Conservation (phyloP, 2,888 invertebrate species). For the Chrysina gloriosa region DNA sequence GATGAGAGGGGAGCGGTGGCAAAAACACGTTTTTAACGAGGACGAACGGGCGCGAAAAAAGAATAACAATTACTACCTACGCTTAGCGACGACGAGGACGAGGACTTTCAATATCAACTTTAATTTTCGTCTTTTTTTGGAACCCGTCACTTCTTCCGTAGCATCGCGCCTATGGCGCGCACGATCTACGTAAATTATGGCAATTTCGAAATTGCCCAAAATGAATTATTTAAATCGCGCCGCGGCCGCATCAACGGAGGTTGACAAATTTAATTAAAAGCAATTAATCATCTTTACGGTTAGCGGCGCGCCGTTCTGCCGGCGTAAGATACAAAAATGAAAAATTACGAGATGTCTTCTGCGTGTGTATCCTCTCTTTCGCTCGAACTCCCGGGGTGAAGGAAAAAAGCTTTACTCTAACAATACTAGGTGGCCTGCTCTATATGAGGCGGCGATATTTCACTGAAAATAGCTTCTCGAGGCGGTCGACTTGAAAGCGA, state of each 20-base stretch:
- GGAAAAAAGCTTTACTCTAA: constrained; percentile 15
- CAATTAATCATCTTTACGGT: constrained; percentile 42
- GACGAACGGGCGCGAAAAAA: background rate
- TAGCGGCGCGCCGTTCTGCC: background rate
- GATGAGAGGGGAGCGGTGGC: background rate
- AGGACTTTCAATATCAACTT: constrained; percentile 31
- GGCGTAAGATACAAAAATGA: constrained; percentile 36
- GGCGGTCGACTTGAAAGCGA: constrained; percentile 11
- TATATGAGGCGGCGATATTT: constrained; percentile 46
- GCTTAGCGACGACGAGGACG: constrained; percentile 10
- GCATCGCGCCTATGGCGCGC: background rate
- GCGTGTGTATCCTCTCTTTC: constrained; percentile 5
- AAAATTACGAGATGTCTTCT: constrained; percentile 20
- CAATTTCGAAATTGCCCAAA: constrained; percentile 31
- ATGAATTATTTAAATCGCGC: constrained; percentile 29
- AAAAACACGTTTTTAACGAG: constrained; percentile 17
- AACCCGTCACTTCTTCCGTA: too few species aligned
- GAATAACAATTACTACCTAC: constrained; percentile 32
- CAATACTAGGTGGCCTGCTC: background rate
- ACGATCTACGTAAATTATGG: constrained; percentile 21
- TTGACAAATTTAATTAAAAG: constrained; percentile 45
- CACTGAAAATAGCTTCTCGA: constrained; percentile 45
- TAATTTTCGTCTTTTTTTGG: constrained; percentile 11
- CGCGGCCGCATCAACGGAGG: constrained; percentile 19
- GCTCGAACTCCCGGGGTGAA: background rate